These are phyloP conservation scores for Cyrtodaria siliqua DNA, from an alignment of 2,888 invertebrate species.

Conservation along the genomic window DNA sequence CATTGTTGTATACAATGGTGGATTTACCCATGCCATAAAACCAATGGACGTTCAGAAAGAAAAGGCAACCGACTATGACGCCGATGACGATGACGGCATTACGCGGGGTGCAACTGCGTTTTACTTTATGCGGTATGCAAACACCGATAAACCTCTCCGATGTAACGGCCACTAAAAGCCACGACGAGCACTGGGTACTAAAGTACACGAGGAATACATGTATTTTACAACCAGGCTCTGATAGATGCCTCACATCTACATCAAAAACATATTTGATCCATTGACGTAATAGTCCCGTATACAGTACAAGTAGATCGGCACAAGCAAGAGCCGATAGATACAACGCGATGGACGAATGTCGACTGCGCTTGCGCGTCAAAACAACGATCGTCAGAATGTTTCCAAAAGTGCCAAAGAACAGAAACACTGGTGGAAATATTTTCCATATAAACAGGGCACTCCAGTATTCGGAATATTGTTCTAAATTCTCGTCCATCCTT, in stretches of 20 bases:
- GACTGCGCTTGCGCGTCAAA: not conserved
- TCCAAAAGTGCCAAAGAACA: not conserved
- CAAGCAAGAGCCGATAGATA: not conserved
- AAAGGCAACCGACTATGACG: conserved; percentile 6
- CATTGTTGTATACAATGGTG: conserved; percentile 5
- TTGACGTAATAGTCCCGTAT: conserved; percentile 2
- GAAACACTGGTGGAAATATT: not conserved
- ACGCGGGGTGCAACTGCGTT: conserved; percentile 4
- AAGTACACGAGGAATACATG: conserved; percentile 48
- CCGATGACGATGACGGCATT: conserved; percentile 9
- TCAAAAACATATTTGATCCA: conserved; percentile 24
- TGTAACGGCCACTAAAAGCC: conserved; percentile 46
- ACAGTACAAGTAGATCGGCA: not conserved
- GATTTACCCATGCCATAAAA: conserved; percentile 36
- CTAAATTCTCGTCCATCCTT: conserved; percentile 1
- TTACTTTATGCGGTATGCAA: conserved; percentile 13
- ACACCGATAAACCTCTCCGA: conserved; percentile 40
- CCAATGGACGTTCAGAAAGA: conserved; percentile 32
- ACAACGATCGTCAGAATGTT: not conserved
- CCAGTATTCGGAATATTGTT: too few species aligned
- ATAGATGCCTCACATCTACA: conserved; percentile 30
- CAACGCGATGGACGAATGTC: not conserved
- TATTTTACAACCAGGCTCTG: conserved; percentile 28
- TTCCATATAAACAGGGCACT: too few species aligned
- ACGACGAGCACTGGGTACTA: conserved; percentile 46